Conservation (phyloP, 1,140 invertebrate genomes). For the Oscheius sp. region DNA sequence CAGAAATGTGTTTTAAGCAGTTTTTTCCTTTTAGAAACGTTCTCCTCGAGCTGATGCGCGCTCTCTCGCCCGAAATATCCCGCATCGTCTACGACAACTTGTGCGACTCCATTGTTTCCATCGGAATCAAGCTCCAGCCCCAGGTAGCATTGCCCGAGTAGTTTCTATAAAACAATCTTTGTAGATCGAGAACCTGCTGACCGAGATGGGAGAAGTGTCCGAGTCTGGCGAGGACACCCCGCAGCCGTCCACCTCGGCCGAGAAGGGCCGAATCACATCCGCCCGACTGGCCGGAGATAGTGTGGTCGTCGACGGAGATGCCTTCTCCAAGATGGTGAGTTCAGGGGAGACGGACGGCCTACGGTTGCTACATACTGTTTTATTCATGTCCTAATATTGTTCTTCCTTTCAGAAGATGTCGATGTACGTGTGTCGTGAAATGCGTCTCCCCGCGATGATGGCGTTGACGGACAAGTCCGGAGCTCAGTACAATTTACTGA, state of each 20-base stretch:
- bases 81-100: conserved; percentile 19
- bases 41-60: conserved; percentile 21
- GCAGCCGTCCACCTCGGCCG: not conserved
- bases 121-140: conserved; percentile 14
- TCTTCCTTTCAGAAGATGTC: conserved; percentile 14
- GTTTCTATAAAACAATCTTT: not conserved
- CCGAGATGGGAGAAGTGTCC: conserved; percentile 5
- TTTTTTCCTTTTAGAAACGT: too few species aligned
- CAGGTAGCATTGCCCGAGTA: not conserved
- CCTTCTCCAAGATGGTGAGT: not conserved
- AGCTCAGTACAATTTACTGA: conserved; percentile 24
- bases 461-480: conserved; percentile 30
- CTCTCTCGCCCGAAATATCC: not conserved
- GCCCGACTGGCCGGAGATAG: conserved; percentile 18
- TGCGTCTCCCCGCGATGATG: conserved; percentile 24
- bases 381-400: not conserved
- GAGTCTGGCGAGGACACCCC: not conserved
- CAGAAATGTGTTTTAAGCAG: too few species aligned
- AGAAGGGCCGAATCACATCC: conserved; percentile 2
- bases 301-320: conserved; percentile 28
- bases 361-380: too few species aligned
- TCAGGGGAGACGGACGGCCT: too few species aligned
- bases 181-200: conserved; percentile 5
- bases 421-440: conserved; percentile 10
- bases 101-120: not conserved